phyloP scores from a whole-genome alignment of 2,888 invertebrate species.

The Chymomyza fuscimana region DNA sequence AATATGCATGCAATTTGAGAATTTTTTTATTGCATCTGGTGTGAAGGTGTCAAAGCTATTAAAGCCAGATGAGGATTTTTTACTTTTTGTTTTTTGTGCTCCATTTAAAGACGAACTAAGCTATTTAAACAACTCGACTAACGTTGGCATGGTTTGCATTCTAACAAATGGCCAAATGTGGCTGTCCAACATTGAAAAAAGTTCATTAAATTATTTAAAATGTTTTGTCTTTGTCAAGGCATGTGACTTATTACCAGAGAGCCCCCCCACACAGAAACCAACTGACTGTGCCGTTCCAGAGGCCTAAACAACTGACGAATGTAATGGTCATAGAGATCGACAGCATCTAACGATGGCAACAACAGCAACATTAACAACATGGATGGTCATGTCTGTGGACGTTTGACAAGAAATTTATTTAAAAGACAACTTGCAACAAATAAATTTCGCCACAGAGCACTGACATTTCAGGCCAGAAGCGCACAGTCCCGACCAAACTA shows the following conservation, averaged over 20 bases:
- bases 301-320: slow-evolving; percentile 64
- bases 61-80: background rate
- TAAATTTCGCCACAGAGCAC: slow-evolving; percentile 57
- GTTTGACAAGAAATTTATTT: slow-evolving; percentile 74
- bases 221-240: slow-evolving; percentile 62
- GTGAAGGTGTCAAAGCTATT: slow-evolving; percentile 61
- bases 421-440: slow-evolving; percentile 75
- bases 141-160: slow-evolving; percentile 3
- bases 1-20: background rate
- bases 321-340: slow-evolving; percentile 42
- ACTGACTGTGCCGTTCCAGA: slow-evolving; percentile 24
- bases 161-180: slow-evolving; percentile 31
- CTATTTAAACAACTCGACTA: slow-evolving; percentile 41
- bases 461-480: slow-evolving; percentile 9
- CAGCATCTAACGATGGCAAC: slow-evolving; percentile 17
- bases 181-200: slow-evolving; percentile 41
- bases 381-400: slow-evolving; percentile 28
- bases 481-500: slow-evolving; percentile 17
- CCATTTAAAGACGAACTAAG: slow-evolving; percentile 6
- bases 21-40: slow-evolving; percentile 17
- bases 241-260: slow-evolving; percentile 68
- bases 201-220: slow-evolving; percentile 70
- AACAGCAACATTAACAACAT: slow-evolving; percentile 7
- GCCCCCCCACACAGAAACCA: slow-evolving; percentile 32
- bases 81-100: background rate